phyloP scores from a whole-genome alignment of 2,888 invertebrate species.

The Ennomos quercinarius region DNA sequence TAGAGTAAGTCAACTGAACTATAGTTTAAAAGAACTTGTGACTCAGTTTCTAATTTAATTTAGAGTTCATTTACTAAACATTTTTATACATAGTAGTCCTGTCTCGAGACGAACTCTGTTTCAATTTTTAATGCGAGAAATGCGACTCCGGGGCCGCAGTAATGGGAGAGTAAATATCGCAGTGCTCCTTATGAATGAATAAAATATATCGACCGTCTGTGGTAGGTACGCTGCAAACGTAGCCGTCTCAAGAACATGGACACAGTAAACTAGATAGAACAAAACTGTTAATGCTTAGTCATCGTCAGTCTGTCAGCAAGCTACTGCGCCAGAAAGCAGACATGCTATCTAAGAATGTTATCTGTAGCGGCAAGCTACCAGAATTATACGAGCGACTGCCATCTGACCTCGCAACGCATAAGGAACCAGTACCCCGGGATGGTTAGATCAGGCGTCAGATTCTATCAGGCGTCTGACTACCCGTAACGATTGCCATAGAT shows the following conservation, averaged over 20 bases:
- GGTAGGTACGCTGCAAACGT: constrained; percentile 62
- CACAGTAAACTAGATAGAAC: background rate
- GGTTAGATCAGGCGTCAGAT: no score
- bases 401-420: no score
- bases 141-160: constrained; percentile 70
- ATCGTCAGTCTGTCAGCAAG: no score
- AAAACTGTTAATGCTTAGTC: no score
- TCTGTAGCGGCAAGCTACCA: no score
- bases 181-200: constrained; percentile 78
- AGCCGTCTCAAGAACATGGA: constrained; percentile 11
- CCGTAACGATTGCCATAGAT: no score
- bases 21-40: constrained; percentile 7
- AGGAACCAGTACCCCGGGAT: no score
- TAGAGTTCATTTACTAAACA: constrained; percentile 32
- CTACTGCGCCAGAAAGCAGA: no score
- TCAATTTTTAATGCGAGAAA: constrained; percentile 77
- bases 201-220: constrained; percentile 66
- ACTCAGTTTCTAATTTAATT: constrained; percentile 20
- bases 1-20: constrained; percentile 3
- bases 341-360: no score
- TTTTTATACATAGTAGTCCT: constrained; percentile 28
- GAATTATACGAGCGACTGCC: no score
- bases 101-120: constrained; percentile 57
- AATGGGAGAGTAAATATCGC: constrained; percentile 81
- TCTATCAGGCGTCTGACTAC: no score